Conservation (phyloP, 2,888 invertebrate species). For the Patella depressa region DNA sequence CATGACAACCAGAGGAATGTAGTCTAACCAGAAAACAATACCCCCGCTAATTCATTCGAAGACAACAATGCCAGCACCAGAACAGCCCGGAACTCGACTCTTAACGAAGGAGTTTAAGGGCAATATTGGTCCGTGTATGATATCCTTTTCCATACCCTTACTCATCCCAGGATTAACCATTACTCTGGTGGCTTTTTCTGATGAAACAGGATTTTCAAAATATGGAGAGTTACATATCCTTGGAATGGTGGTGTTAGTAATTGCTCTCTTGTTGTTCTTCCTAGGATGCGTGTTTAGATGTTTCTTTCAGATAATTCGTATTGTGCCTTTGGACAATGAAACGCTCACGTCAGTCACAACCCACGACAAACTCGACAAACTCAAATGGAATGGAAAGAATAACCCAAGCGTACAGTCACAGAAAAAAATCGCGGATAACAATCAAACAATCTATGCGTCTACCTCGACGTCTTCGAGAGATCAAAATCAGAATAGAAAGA, state of each 20-base stretch:
- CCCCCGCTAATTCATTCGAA: background rate
- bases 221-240: slow-evolving; percentile 41
- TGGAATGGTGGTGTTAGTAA: slow-evolving; percentile 35
- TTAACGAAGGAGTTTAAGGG: slow-evolving; percentile 32
- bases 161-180: slow-evolving; percentile 48
- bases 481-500: too few relatives aligned
- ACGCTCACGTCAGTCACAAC: background rate
- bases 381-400: too few relatives aligned
- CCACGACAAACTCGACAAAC: background rate
- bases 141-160: slow-evolving; percentile 48
- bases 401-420: too few relatives aligned
- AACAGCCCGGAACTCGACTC: background rate
- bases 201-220: slow-evolving; percentile 39
- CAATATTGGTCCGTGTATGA: slow-evolving; percentile 43
- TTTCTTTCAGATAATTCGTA: slow-evolving; percentile 13
- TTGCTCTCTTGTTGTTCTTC: slow-evolving; percentile 29
- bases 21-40: too few relatives aligned
- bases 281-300: slow-evolving; percentile 32
- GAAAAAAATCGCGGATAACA: too few relatives aligned
- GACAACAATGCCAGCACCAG: background rate
- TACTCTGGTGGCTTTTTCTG: slow-evolving; percentile 45
- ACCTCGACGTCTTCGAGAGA: too few relatives aligned
- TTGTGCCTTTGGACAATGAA: background rate
- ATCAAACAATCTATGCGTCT: too few relatives aligned
- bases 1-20: too few relatives aligned